A percentile compares a stretch with the other conserved stretches of the same genome.
phyloP scores from a whole-genome alignment of 2,888 invertebrate species.

The Ophion ellenae region DNA sequence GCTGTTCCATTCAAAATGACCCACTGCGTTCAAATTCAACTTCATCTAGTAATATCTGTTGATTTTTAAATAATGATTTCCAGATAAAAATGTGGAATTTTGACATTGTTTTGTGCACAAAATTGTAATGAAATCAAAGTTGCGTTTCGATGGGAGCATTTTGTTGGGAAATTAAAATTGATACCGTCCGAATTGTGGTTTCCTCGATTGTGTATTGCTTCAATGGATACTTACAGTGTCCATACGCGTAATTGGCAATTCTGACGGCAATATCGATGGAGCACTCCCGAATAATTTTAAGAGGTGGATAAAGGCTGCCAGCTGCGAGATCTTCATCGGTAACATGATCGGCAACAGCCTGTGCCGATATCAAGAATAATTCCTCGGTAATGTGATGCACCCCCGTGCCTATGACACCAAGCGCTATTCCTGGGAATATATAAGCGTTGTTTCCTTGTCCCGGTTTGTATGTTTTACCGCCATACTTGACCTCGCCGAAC shows the following conservation, averaged over 20 bases:
- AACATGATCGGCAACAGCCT: slow-evolving; percentile 94
- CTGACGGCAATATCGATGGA: slow-evolving; percentile 95
- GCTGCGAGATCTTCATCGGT: slow-evolving; percentile 91
- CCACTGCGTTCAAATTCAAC: too few species aligned
- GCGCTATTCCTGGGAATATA: slow-evolving; percentile 97
- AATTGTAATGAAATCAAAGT: too few species aligned
- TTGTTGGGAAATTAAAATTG: too few species aligned
- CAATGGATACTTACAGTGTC: slow-evolving; percentile 87
- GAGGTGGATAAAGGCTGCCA: slow-evolving; percentile 97
- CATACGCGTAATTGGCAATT: slow-evolving; percentile 95
- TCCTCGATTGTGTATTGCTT: background rate
- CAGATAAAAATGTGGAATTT: too few species aligned
- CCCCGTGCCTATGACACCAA: slow-evolving; percentile 96
- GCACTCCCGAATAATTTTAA: slow-evolving; percentile 92
- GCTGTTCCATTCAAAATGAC: too few species aligned
- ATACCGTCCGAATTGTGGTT: background rate
- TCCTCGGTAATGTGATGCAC: slow-evolving; percentile 97
- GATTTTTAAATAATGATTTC: too few species aligned
- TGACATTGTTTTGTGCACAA: too few species aligned
- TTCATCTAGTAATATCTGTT: too few species aligned
- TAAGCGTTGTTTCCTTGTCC: slow-evolving; percentile 99
- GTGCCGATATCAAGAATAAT: slow-evolving; percentile 97
- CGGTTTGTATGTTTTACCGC: slow-evolving; percentile 92
- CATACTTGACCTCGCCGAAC: slow-evolving; percentile 92
- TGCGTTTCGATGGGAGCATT: too few species aligned